These are phyloP conservation scores for Melolontha melolontha DNA, from an alignment of 2,888 invertebrate species.

Conservation along the genomic window DNA sequence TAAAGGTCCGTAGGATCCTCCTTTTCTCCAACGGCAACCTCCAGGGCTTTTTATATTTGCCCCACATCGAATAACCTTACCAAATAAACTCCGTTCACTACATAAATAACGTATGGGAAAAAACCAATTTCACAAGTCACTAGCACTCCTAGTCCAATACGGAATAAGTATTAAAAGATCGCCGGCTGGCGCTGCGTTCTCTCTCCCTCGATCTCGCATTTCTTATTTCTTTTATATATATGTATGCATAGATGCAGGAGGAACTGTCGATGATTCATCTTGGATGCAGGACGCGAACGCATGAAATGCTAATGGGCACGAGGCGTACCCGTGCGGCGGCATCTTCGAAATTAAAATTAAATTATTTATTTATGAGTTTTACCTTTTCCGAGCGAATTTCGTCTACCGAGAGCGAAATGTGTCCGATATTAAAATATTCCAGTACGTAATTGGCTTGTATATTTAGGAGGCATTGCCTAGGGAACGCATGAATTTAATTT, in stretches of 20 bases:
- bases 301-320: conserved; percentile 25
- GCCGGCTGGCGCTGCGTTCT: not conserved
- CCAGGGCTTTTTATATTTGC: conserved; percentile 30
- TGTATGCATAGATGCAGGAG: conserved; percentile 32
- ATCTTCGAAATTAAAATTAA: conserved; percentile 35
- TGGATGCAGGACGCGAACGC: conserved; percentile 7
- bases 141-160: conserved; percentile 38
- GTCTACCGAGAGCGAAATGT: conserved; percentile 6
- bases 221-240: conserved; percentile 3
- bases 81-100: conserved; percentile 37
- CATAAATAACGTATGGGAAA: conserved; percentile 41
- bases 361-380: conserved; percentile 38
- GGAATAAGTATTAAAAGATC: conserved; percentile 31
- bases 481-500: conserved; percentile 14
- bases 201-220: not conserved
- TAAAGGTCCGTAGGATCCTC: not conserved
- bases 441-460: conserved; percentile 15
- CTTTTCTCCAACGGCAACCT: conserved; percentile 9
- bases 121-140: conserved; percentile 42
- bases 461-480: not conserved
- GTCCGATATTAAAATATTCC: conserved; percentile 27
- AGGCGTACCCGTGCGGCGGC: not conserved
- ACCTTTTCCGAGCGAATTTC: conserved; percentile 18
- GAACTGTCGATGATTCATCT: conserved; percentile 32
- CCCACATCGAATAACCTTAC: conserved; percentile 35